Evolutionary conservation across 2,888 invertebrate genomes (phyloP), one percentile per base, ranked within the genome.

Genomic region (Catocala sponsa): DNA sequence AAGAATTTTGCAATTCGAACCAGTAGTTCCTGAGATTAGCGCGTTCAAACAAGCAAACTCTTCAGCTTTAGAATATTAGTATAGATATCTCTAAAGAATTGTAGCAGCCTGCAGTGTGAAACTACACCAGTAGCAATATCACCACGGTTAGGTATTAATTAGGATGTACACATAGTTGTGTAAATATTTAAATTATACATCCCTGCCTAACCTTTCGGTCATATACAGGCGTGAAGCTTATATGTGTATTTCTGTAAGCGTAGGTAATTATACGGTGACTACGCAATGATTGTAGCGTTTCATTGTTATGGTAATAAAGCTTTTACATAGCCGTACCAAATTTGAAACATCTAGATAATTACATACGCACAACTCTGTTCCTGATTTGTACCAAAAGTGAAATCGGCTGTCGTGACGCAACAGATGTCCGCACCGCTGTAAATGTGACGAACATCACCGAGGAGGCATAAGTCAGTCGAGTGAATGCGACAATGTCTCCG

Each of bases 251-350:
- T 38, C 35, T 38, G 35, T 9, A 54, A 65, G 59, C 51, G 47
- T 59, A 63, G 72, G 25, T 49, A 71, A 65, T 62, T 44, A 32
- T 54, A n/a, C 63, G 38, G 55, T 59, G 35, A 56, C 51, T 65
- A 55, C 53, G 48, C 44, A 43, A 43, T 59, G 47, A 56, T 65
- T 63, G 64, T 61, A 51, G 62, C 55, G 55, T 56, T 59, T 63
- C 65, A 72, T 73, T 75, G 72, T 75, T 64, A 72, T 64, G 66
- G 54, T 76, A 76, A 69, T 74, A 63, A 60, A 55, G 56, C 76
- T 74, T 74, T 74, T 73, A 72, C 69, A 59, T 63, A 50, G 51
- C 59, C 58, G 51, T 68, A 71, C 57, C 54, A 52, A 68, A 72
- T 75, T 55, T 62, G 55, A 63, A 65, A 65, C 55, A 63, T 48